Evolutionary conservation across 2,888 invertebrate genomes (phyloP), one percentile per base, ranked within the genome.

Genomic region (Ormyrus thymus): DNA sequence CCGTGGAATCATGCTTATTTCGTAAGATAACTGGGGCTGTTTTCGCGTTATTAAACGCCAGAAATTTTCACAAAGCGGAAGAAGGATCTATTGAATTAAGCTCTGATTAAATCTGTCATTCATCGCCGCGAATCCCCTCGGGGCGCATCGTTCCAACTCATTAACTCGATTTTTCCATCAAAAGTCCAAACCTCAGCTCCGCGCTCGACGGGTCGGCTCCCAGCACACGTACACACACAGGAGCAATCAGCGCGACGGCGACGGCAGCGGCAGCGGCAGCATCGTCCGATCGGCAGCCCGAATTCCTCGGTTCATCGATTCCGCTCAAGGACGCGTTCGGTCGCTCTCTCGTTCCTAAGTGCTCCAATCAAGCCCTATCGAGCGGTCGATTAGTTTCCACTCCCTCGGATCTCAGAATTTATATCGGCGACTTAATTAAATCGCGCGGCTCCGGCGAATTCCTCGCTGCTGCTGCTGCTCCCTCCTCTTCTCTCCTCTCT

Each of bases 331-430:
- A 68, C 74, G 64, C 69, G 6, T 29, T 45, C 62, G 29, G 8
- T 29, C 29, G 29, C 29, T 29, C 29, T 29, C 29, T 29, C 29
- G 29, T 45, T 69, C 65, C 70, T 71, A 79, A 79, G 79, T 75
- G 79, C 79, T 75, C 71, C 79, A 79, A 79, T 79, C 75, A 79
- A 75, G 70, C 51, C 71, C 79, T 74, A 78, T 78, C 78, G 74
- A 74, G 69, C 61, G 69, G 4, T 51, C 74, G 75, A 83, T 81
- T 82, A 82, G 80, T 76, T 80, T 80, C 80, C 82, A 73, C 62
- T 80, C 81, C 55, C 61, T 73, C 72, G 46, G 55, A 53, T 68
- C 70, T 71, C 10, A 58, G 59, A 79, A 75, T 71, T 75, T 79
- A 71, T 65, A 79, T 75, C 74, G 70, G 70, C 59, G 65, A 75